Evolutionary conservation across 2,113 vertebrate genomes (phyloP).

Genomic region (Crotalus horridus): DNA sequence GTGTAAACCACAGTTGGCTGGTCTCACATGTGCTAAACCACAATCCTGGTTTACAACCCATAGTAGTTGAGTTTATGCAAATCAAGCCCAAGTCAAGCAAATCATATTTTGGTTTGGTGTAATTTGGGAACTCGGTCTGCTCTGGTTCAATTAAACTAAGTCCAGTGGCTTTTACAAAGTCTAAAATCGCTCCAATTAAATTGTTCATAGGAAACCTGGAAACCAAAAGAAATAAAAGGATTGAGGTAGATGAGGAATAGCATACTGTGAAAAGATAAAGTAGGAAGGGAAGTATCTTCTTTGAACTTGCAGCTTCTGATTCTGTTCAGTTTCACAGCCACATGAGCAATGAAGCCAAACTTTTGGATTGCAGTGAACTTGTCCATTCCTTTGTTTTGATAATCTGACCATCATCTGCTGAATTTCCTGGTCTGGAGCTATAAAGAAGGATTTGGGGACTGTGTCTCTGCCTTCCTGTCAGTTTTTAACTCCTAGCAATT

Average conservation of each 20-base stretch:
- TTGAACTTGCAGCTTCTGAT: background rate
- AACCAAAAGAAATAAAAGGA: background rate
- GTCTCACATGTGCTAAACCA: background rate
- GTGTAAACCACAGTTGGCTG: background rate
- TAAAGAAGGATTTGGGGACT: background rate
- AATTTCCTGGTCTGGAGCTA: background rate
- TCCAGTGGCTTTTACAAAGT: background rate
- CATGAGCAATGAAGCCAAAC: background rate
- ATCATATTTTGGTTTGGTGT: background rate
- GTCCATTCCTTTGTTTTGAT: background rate
- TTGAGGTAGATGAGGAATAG: background rate
- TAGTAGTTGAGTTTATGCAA: background rate
- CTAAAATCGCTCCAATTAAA: background rate
- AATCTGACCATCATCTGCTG: background rate
- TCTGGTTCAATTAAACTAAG: background rate
- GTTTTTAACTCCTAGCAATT: background rate
- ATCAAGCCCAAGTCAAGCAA: background rate
- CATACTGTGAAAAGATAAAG: background rate
- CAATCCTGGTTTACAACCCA: background rate
- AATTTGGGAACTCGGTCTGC: background rate
- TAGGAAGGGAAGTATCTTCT: background rate
- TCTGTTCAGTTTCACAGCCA: background rate
- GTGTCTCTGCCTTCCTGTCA: background rate
- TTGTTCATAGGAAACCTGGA: background rate
- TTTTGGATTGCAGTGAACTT: background rate